Conservation (phyloP, 2,888 invertebrate species). For the Nowickia ferox region DNA sequence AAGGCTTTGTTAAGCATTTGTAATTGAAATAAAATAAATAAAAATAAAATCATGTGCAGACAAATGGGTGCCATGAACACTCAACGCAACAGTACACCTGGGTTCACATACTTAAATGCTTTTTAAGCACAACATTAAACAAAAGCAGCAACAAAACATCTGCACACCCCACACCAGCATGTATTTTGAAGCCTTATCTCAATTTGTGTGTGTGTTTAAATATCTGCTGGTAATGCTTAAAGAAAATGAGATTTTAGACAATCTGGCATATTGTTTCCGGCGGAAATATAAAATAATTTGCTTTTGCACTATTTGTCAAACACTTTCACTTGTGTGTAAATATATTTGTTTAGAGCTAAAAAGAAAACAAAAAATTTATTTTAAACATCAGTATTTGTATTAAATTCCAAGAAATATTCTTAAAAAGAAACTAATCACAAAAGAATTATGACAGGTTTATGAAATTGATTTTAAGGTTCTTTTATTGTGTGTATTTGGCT, state of each 20-base stretch:
- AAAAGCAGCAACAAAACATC: neutral
- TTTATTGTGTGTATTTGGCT: too few species aligned
- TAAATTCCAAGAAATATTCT: too few species aligned
- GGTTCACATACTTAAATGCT: slow-evolving; percentile 34
- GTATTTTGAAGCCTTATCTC: neutral
- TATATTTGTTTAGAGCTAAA: neutral
- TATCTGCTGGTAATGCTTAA: neutral
- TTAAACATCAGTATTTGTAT: neutral
- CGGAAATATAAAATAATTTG: slow-evolving; percentile 36
- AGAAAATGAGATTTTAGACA: neutral
- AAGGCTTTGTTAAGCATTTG: neutral
- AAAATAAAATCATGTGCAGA: neutral
- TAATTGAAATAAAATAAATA: neutral
- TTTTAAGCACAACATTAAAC: slow-evolving; percentile 23
- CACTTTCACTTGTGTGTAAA: neutral
- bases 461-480: too few species aligned
- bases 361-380: neutral
- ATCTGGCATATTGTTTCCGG: slow-evolving; percentile 32
- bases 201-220: neutral
- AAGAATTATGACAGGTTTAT: too few species aligned
- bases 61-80: slow-evolving; percentile 5
- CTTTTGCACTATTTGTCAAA: neutral
- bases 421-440: too few species aligned
- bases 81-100: slow-evolving; percentile 22
- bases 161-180: neutral